Evolutionary conservation across 2,797 vertebrate genomes (phyloP).

Genomic region (Pelobates cultripes): DNA sequence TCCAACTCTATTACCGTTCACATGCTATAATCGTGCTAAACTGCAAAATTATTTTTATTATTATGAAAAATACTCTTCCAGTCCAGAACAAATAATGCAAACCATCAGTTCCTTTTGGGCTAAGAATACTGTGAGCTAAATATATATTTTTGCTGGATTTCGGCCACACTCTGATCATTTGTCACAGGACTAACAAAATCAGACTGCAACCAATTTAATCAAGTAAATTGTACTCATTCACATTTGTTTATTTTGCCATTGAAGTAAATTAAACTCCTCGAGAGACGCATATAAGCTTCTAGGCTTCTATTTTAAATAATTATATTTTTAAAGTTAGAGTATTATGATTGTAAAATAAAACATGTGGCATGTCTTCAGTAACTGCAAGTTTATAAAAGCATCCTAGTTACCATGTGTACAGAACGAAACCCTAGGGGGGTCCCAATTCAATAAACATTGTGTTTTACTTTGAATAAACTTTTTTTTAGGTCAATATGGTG

Average conservation of each 20-base stretch:
- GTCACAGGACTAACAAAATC: neutral
- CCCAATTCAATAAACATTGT: no score
- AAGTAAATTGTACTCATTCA: slow-evolving; percentile 4
- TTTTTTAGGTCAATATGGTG: no score
- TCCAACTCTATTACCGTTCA: no score
- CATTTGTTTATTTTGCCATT: slow-evolving; percentile 10
- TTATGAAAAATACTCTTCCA: slow-evolving; percentile 24
- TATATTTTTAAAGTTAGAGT: neutral
- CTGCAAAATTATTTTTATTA: no score
- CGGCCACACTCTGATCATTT: slow-evolving; percentile 4
- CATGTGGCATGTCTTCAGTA: no score
- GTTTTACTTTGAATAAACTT: no score
- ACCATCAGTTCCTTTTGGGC: slow-evolving; percentile 57
- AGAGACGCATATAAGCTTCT: neutral
- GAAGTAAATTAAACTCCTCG: neutral
- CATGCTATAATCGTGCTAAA: no score
- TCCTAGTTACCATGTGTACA: no score
- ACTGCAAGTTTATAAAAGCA: no score
- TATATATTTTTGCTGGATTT: slow-evolving; percentile 17
- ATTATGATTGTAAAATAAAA: neutral
- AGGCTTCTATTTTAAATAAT: neutral
- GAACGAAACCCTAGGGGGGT: no score
- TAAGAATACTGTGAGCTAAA: slow-evolving; percentile 14
- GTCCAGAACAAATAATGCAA: slow-evolving; percentile 42
- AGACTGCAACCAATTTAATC: slow-evolving; percentile 10